Evolutionary conservation across 1,140 invertebrate species (phyloP), one percentile per base, ranked within the genome.

Genomic region (Lordiphosa stackelbergi): DNA sequence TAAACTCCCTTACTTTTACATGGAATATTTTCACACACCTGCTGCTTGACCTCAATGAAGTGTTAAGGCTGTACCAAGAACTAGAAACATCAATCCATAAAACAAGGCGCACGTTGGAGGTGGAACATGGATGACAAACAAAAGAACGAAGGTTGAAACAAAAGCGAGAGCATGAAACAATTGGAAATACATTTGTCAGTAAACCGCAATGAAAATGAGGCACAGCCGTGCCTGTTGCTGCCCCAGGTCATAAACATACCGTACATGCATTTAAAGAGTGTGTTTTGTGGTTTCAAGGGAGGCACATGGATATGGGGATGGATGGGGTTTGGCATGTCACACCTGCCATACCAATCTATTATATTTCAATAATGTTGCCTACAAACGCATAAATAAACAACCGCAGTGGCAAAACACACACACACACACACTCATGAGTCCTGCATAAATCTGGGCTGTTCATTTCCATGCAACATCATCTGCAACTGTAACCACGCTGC

Each of bases 121-220:
- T 49, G 57, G 38, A 9, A 35, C 2, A 11, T 19, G 19, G 40
- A 53, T 40, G 55, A 28, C 49, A 54, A 34, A 38, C 28, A 34
- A 28, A 22, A 10, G 13, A 37, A 13, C 8, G 36, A 46, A 28
- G 36, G 34, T 37, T 24, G 5, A 24, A 53, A 16, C 37, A 52
- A 46, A 46, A 46, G 34, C 28, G 36, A 62, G 40, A 57, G 58
- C 28, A 45, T 54, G 48, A 63, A 64, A 72, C 72, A 77, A 83
- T 83, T 83, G 72, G 69, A 83, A 70, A 83, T 73, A 83, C 77
- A 83, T 83, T 83, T 83, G 77, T 83, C 77, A 83, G 63, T 66
- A 77, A 46, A 83, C 77, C 69, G 31, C 66, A 70, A 45, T 46
- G 54, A 63, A 72, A 83, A 75, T 61, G 65, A 62, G 62, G 73